phyloP scores from a whole-genome alignment of 2,888 invertebrate species.

The Ypsolopha sequella region DNA sequence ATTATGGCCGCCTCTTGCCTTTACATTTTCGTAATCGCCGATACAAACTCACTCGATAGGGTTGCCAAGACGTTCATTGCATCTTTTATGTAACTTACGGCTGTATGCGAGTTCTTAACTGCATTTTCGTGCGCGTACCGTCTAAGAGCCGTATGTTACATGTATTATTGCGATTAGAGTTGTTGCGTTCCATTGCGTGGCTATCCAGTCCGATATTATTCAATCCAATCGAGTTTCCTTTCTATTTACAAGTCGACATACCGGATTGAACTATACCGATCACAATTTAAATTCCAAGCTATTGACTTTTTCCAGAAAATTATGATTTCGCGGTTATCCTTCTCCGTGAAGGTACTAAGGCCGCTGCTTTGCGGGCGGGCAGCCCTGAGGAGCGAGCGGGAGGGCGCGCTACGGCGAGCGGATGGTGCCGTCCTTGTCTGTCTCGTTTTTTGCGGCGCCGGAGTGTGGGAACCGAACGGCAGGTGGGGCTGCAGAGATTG shows the following conservation, averaged over 20 bases:
- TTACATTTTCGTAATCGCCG: constrained; percentile 64
- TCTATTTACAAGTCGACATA: not conserved
- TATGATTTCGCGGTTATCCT: constrained; percentile 46
- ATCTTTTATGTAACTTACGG: constrained; percentile 18
- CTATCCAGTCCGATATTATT: not conserved
- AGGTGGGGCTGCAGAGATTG: constrained; percentile 70
- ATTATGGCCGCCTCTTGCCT: constrained; percentile 62
- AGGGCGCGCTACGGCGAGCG: constrained; percentile 34
- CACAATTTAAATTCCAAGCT: constrained; percentile 4
- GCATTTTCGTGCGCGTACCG: constrained; percentile 19
- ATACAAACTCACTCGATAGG: constrained; percentile 49
- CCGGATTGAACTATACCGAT: no score
- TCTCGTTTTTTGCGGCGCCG: constrained; percentile 67
- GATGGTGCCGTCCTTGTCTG: constrained; percentile 37
- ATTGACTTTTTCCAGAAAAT: constrained; percentile 40
- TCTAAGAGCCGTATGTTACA: constrained; percentile 19
- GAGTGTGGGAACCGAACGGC: constrained; percentile 69
- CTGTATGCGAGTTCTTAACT: not conserved
- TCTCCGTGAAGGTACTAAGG: constrained; percentile 33
- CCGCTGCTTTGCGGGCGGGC: constrained; percentile 20
- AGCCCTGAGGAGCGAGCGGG: constrained; percentile 51
- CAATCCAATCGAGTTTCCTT: no score
- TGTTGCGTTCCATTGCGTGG: not conserved
- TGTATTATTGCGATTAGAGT: not conserved
- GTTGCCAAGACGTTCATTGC: constrained; percentile 23